These are phyloP conservation scores for Nymphalis urticae DNA, from an alignment of 2,888 invertebrate species.

Conservation along the genomic window DNA sequence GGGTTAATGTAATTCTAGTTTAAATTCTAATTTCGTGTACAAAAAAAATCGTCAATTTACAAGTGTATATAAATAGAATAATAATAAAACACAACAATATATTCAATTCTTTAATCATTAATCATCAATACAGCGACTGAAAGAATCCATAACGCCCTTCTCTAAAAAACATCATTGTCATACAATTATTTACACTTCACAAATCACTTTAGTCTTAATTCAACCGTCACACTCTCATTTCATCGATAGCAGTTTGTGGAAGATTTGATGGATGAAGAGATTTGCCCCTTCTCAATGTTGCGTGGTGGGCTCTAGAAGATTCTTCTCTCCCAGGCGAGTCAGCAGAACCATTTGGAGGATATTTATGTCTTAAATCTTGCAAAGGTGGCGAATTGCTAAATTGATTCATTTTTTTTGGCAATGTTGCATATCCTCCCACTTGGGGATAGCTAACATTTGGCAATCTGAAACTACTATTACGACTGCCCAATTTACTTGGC, in stretches of 20 bases:
- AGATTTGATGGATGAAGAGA: constrained; percentile 82
- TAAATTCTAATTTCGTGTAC: too few relatives aligned
- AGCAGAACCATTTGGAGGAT: constrained; percentile 83
- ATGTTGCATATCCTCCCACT: constrained; percentile 77
- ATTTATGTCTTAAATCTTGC: constrained; percentile 81
- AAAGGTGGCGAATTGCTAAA: constrained; percentile 73
- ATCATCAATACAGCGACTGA: constrained; percentile 54
- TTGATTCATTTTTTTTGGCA: constrained; percentile 83
- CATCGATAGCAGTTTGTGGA: constrained; percentile 92
- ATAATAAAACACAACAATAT: constrained; percentile 19
- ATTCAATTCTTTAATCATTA: constrained; percentile 61
- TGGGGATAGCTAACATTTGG: constrained; percentile 74
- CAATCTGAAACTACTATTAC: constrained; percentile 73
- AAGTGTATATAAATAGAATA: not conserved
- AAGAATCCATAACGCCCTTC: constrained; percentile 68
- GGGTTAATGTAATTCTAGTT: too few relatives aligned
- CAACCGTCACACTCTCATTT: constrained; percentile 93
- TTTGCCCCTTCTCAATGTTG: constrained; percentile 69
- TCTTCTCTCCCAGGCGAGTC: constrained; percentile 60
- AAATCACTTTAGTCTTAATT: constrained; percentile 51
- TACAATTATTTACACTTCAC: constrained; percentile 66
- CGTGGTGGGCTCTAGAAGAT: constrained; percentile 62
- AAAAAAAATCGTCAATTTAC: not conserved
- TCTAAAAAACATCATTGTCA: constrained; percentile 51
- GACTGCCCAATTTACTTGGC: constrained; percentile 78